Evolutionary conservation across 2,888 invertebrate species (phyloP).

Genomic region (Thelaira solivaga): DNA sequence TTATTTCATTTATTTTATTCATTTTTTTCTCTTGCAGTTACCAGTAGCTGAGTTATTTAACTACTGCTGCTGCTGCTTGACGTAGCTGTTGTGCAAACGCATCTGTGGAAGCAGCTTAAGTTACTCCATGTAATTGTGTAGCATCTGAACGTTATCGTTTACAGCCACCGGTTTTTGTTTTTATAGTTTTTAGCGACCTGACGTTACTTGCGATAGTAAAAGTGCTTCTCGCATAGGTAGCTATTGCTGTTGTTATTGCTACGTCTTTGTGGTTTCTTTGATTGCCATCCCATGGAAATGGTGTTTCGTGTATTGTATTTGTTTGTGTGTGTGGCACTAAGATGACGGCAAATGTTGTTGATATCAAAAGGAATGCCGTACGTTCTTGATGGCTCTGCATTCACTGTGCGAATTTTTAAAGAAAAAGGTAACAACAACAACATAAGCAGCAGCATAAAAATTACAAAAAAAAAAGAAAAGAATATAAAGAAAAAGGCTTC

Average conservation of each 20-base stretch:
- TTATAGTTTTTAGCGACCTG: background rate
- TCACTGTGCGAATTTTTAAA: conserved; percentile 51
- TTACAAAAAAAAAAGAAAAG: background rate
- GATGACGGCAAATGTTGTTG: conserved; percentile 54
- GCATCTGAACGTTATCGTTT: conserved; percentile 31
- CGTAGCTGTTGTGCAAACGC: background rate
- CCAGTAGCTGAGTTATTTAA: conserved; percentile 24
- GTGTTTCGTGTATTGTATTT: background rate
- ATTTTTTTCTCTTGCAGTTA: too few species aligned
- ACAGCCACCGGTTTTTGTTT: conserved; percentile 43
- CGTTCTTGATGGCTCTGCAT: conserved; percentile 47
- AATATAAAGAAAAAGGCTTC: background rate
- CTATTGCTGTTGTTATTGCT: background rate
- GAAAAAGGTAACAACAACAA: conserved; percentile 10
- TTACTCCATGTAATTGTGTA: background rate
- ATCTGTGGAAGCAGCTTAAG: conserved; percentile 4
- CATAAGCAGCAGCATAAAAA: background rate
- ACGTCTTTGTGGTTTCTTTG: conserved; percentile 29
- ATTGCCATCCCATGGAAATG: conserved; percentile 8
- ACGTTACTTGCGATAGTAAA: conserved; percentile 60
- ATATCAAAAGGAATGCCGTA: conserved; percentile 57
- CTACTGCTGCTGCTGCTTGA: conserved; percentile 9
- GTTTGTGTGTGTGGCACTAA: conserved; percentile 19
- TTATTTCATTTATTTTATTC: background rate
- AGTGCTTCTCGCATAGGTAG: conserved; percentile 45